Evolutionary conservation across 2,113 vertebrate genomes (phyloP), one percentile per base, ranked within the genome.

Genomic region (Orycteropus afer): DNA sequence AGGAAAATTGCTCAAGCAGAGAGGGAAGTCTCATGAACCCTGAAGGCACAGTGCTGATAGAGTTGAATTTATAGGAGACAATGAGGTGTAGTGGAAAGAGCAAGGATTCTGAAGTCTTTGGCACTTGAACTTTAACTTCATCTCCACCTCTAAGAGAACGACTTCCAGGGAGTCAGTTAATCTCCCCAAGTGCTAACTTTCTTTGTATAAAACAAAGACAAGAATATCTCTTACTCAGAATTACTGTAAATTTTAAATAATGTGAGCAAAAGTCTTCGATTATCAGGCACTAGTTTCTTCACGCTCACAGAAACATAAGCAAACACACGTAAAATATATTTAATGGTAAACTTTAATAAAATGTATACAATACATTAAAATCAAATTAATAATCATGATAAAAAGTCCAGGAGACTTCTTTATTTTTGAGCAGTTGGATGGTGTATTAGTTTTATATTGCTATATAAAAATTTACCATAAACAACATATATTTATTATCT

Each of bases 401-500:
- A 23, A 65, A 65, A 32, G 57, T 13, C 23, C 61, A 27, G 32
- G 22, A 87, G 88, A 23, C 22, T 55, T n/a, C 29, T 53, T 47
- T 12, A 51, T 20, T 55, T 25, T 2, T 11, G 7, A 76, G 34
- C 42, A 14, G 14, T 8, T 4, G 4, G 55, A 14, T 3, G 4
- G 0, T n/a, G 40, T 45, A 2, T 4, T 8, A 2, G 12, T 15
- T 32, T 47, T 6, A 49, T 27, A 10, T 1, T 15, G 49, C 71
- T 53, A 11, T 1, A 2, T 63, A 10, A 63, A 27, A 63, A 49
- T 20, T 40, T 1, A 18, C 1, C 8, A 7, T 10, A 3, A 14
- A 23, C 15, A 8, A 0, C 20, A 0, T 1, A 5, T 14, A 0
- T 23, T 15, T 40, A 2, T 27, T 27, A 2, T 1, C 37, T 22